phyloP scores from a whole-genome alignment of 2,888 invertebrate genomes.

The Agrochola circellaris region DNA sequence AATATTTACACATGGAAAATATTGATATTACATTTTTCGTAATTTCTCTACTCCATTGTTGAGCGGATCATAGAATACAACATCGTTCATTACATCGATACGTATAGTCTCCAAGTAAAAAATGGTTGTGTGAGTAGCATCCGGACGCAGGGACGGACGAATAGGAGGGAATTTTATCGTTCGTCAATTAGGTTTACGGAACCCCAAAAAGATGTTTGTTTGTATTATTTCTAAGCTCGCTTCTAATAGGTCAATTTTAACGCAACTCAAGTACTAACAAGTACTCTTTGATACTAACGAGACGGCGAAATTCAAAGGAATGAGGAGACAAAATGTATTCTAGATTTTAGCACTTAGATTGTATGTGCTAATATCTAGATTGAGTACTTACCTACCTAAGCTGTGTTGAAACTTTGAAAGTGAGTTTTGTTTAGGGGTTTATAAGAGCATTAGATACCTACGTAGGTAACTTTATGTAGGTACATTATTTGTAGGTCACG shows the following conservation, averaged over 20 bases:
- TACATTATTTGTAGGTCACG: not conserved
- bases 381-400: not conserved
- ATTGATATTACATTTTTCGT: not conserved
- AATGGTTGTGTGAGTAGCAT: not conserved
- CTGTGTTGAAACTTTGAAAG: slow-evolving; percentile 31
- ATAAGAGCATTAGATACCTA: not conserved
- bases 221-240: slow-evolving; percentile 18
- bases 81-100: not conserved
- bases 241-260: slow-evolving; percentile 45
- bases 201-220: slow-evolving; percentile 19
- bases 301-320: slow-evolving; percentile 19
- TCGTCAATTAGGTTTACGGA: not conserved
- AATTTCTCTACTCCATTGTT: not conserved
- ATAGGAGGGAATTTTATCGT: no score
- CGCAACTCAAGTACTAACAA: no score
- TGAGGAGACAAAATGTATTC: slow-evolving; percentile 18
- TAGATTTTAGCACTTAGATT: slow-evolving; percentile 57
- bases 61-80: not conserved
- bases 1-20: not conserved
- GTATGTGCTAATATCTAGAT: slow-evolving; percentile 40
- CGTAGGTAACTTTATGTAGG: not conserved
- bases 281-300: slow-evolving; percentile 19
- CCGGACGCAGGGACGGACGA: not conserved
- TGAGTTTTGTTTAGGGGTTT: slow-evolving; percentile 5
- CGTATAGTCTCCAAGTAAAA: not conserved